Evolutionary conservation across 2,888 invertebrate genomes (phyloP), one percentile per base, ranked within the genome.

Genomic region (Pyralis farinalis): DNA sequence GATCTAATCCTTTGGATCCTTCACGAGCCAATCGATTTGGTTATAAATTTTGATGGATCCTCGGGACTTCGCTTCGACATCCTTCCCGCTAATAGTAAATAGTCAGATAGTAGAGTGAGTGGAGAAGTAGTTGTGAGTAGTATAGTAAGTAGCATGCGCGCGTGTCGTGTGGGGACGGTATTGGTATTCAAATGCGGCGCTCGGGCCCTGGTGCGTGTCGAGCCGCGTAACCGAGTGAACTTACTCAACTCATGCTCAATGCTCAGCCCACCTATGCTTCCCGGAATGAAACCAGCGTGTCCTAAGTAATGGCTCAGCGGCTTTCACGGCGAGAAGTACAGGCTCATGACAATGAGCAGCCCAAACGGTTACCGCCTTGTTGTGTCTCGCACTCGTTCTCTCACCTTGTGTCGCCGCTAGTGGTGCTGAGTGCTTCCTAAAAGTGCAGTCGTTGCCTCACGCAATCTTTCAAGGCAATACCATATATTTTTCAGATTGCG

Each of bases 141-240:
- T 78, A 72, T 63, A 75, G 71, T 47, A 46, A 31, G 31, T 71
- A 77, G 77, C 87, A 87, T 87, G 88, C 87, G 86, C 89, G 85
- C 84, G 86, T 87, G 86, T 87, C 73, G 81, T 85, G 88, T 87
- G 71, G 78, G 73, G 75, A 78, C 76, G 88, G 91, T 91, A 92
- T 92, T 92, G 92, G 92, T 92, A 92, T 92, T 92, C 92, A 92
- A 92, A 92, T 92, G 92, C 91, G 89, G 86, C 86, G 84, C 82
- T 87, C 85, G 86, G 82, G 84, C 81, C 80, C 62, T 75, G 68
- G 81, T 82, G 85, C 75, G 76, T 79, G 82, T 72, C 46, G 63
- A 59, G 64, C 64, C 55, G 60, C 54, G 58, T 54, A 61, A 58
- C 64, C 62, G 53, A 34, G 42, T 49, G 56, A 53, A 44, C 46